phyloP scores from a whole-genome alignment of 2,113 vertebrate species.

The Perognathus longimembris region DNA sequence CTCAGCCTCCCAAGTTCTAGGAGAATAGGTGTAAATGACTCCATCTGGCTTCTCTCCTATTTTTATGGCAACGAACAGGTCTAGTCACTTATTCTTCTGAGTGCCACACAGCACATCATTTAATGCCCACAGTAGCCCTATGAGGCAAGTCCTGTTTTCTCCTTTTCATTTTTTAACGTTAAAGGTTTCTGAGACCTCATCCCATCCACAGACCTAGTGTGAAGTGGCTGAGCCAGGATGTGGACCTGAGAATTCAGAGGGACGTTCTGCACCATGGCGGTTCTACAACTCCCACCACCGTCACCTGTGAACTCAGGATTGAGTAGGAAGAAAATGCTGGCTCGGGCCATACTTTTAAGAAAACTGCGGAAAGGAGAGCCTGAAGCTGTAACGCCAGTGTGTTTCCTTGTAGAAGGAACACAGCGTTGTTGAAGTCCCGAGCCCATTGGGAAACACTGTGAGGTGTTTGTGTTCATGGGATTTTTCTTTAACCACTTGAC shows the following conservation, averaged over 20 bases:
- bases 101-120: not conserved
- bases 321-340: not conserved
- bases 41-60: not conserved
- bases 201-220: not conserved
- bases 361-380: conserved; percentile 52
- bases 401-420: conserved; percentile 3
- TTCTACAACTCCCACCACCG: not conserved
- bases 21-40: no score
- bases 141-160: not conserved
- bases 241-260: not conserved
- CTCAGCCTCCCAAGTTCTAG: not conserved
- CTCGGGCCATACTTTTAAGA: conserved; percentile 26
- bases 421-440: conserved; percentile 50
- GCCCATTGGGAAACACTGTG: not conserved
- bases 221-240: conserved; percentile 20
- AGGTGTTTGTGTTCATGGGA: conserved; percentile 61
- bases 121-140: not conserved
- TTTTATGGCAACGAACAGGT: not conserved
- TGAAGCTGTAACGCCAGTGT: conserved; percentile 41
- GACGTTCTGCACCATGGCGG: not conserved
- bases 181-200: not conserved
- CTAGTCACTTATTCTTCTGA: conserved; percentile 3
- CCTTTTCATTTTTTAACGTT: not conserved
- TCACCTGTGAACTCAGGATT: not conserved
- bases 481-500: conserved; percentile 57